Evolutionary conservation across 1,140 invertebrate species (phyloP), one percentile per base, ranked within the genome.

Genomic region (Drosophila ercepeae): DNA sequence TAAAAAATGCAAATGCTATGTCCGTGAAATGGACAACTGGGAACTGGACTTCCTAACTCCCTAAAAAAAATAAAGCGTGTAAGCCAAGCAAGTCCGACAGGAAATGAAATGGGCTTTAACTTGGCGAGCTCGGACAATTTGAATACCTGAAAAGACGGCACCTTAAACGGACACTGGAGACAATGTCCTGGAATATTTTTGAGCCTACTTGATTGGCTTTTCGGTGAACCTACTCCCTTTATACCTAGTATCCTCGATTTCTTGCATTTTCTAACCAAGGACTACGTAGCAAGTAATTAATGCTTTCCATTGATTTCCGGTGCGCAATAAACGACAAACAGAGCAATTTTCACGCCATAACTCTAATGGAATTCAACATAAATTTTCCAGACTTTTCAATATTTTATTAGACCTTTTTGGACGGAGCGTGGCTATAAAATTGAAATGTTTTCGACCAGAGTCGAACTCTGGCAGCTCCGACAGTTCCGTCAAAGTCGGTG

Each of bases 321-420:
- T 11, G 11, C 14, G 18, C 42, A 39, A 71, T 52, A 39, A 65
- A 45, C 51, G 36, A 41, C 25, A 21, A 46, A 36, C 51, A 4
- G 34, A 29, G 34, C 50, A 54, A 57, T 83, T 86, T 86, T 86
- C 77, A 81, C 82, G 82, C 82, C 69, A 86, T 88, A 88, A 86
- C 77, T 86, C 81, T 86, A 86, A 86, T 86, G 81, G 82, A 86
- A 77, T 67, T 59, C 68, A 69, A 76, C 82, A 86, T 86, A 74
- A 88, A 86, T 86, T 88, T 86, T 88, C 69, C 60, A 60, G 48
- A 45, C 42, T 64, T 52, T 74, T 86, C 46, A 74, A 86, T 86
- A 75, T 61, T 86, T 88, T 57, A 86, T 88, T 55, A 81, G 64
- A 9, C 44, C 52, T 44, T 41, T 59, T 63, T 42, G 54, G 42